These are phyloP conservation scores for Manacus vitellinus DNA, from an alignment of 2,113 vertebrate species.

Conservation along the genomic window DNA sequence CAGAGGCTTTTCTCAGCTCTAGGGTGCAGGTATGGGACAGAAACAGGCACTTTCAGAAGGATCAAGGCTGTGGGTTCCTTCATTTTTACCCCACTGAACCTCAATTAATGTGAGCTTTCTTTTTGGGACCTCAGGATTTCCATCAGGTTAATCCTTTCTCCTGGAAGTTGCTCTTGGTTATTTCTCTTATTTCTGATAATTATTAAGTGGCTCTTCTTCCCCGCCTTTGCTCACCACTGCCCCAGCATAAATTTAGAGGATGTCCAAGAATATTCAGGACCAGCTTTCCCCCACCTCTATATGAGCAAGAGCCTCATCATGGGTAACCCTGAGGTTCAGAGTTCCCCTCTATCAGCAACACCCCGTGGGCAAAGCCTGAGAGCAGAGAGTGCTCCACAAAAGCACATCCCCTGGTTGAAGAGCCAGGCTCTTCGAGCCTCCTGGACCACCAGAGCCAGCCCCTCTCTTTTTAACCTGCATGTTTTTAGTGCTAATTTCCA, in stretches of 20 bases:
- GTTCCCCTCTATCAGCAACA: background rate
- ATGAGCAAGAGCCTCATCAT: background rate
- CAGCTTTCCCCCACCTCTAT: background rate
- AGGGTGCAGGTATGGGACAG: background rate
- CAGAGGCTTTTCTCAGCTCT: background rate
- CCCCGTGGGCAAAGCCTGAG: rapidly evolving
- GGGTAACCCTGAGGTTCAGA: background rate
- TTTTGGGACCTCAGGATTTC: background rate
- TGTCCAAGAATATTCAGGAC: background rate
- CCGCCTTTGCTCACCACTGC: background rate
- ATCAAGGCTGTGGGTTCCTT: background rate
- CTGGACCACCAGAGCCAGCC: background rate
- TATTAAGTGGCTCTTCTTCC: background rate
- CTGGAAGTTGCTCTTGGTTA: background rate
- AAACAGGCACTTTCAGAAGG: background rate
- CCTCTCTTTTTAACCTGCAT: background rate
- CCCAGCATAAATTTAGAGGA: background rate
- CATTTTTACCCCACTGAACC: background rate
- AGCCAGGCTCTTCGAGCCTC: background rate
- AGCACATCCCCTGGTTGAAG: background rate
- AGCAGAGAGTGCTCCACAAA: background rate
- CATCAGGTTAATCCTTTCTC: background rate
- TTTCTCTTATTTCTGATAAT: background rate
- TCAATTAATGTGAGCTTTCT: background rate
- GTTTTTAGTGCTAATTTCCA: background rate